Base-by-base conservation (phyloP, 1,140 invertebrate genomes). In the Drosophila mojavensis region DNA sequence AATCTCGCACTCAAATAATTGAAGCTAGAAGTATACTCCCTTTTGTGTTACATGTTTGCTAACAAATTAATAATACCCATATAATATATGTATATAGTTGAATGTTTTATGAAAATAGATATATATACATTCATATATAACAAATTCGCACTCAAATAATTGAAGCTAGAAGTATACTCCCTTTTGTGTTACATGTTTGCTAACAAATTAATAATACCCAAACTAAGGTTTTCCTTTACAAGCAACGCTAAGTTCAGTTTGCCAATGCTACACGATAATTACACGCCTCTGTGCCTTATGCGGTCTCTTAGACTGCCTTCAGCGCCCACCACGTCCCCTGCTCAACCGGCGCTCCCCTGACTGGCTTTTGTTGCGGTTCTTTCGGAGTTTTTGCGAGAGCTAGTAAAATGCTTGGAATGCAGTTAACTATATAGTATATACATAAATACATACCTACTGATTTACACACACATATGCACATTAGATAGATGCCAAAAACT, bases 251-350 rank as follows among this genome's bases (percentile, higher is more conserved):
- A 68, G 58, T 72, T 81, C 68, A 76, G 60, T 81, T 81, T 81
- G 79, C 79, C 73, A 77, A 81, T 80, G 79, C 74, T 89, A 84
- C 83, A 88, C 84, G 83, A 84, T 88, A 88, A 88, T 88, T 88
- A 89, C 72, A 88, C 83, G 83, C 84, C 84, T 88, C 73, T 89
- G 66, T 88, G 83, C 84, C 66, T 83, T 88, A 89, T 86, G 84
- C 84, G 84, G 72, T 72, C 79, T 67, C 43, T 41, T 36, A 45
- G 39, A 47, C 61, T 39, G 36, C 51, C 50, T 28, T 10, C 33
- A 47, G 24, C 24, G 48, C 24, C 41, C 30, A 2, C 28, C 62
- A 7, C 41, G 15, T 10, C n/a, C 24, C 26, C 10, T 48, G 28
- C 20, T 9, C 26, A 47, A 45, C 28, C 33, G 20, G 26, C 55